Evolutionary conservation across 2,888 invertebrate genomes (phyloP).

Genomic region (Eristalis intricaria): DNA sequence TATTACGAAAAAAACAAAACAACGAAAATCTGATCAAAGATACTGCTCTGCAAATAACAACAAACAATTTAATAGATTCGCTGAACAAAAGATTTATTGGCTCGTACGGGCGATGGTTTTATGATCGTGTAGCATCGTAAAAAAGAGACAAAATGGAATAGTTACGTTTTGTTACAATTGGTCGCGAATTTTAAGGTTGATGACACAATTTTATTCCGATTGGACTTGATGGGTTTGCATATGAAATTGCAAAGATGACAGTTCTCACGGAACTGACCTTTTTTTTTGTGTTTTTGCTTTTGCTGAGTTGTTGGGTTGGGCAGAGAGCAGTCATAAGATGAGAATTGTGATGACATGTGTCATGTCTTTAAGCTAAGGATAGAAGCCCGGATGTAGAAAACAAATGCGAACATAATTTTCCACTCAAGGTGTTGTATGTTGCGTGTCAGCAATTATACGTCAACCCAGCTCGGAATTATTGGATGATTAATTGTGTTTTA

Average conservation of each 20-base stretch:
- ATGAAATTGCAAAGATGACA: background rate
- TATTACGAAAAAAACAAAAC: background rate
- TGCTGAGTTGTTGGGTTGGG: background rate
- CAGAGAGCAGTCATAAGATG: background rate
- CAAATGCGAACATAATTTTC: background rate
- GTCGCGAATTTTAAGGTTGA: slow-evolving; percentile 1
- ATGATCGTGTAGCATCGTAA: background rate
- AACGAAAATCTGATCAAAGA: background rate
- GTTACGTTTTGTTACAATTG: slow-evolving; percentile 7
- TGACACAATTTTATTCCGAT: background rate
- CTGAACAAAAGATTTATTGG: slow-evolving; percentile 7
- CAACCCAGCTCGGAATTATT: background rate
- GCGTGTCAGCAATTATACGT: background rate
- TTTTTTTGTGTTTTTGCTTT: background rate
- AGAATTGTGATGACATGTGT: background rate
- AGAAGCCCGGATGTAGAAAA: background rate
- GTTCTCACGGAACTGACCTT: background rate
- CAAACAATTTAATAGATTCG: slow-evolving; percentile 5
- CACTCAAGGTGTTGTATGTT: background rate
- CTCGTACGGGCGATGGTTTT: background rate
- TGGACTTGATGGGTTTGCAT: background rate
- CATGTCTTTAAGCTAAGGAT: background rate
- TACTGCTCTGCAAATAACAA: background rate
- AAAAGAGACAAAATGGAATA: background rate
- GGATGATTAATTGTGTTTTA: background rate